phyloP scores from a whole-genome alignment of 2,113 vertebrate species.

The Helogale parvula region DNA sequence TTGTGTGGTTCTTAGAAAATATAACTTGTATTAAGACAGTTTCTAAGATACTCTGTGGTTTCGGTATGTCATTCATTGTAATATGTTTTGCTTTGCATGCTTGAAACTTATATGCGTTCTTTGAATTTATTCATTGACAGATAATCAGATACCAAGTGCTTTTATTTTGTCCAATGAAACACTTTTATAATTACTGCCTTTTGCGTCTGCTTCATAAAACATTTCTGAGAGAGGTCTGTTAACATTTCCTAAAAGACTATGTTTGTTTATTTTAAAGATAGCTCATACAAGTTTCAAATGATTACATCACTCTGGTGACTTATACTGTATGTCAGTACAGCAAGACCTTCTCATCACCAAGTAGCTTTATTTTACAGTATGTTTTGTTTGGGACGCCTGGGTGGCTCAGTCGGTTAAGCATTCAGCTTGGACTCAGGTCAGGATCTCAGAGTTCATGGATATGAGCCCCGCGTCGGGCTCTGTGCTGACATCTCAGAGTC shows the following conservation, averaged over 20 bases:
- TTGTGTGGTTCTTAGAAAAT: neutral
- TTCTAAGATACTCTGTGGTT: neutral
- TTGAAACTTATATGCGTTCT: neutral
- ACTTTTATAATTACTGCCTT: neutral
- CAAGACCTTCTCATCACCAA: neutral
- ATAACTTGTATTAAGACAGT: rapidly evolving
- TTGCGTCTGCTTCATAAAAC: neutral
- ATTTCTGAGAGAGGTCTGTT: neutral
- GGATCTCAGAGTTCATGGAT: too few species aligned
- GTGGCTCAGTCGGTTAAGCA: too few species aligned
- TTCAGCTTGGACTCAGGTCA: too few species aligned
- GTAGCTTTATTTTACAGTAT: neutral
- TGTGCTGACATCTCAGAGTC: too few species aligned
- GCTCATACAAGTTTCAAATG: neutral
- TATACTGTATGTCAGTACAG: neutral
- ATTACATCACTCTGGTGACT: neutral
- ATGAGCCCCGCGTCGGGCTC: too few species aligned
- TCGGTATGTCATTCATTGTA: neutral
- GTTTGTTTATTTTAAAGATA: neutral
- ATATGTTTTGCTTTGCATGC: neutral
- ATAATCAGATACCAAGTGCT: neutral
- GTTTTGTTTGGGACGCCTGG: neutral
- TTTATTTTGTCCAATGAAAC: neutral
- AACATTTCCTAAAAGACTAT: neutral
- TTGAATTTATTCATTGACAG: neutral